Conservation (phyloP, 2,888 invertebrate species). For the Lasioglossum leucozonium region DNA sequence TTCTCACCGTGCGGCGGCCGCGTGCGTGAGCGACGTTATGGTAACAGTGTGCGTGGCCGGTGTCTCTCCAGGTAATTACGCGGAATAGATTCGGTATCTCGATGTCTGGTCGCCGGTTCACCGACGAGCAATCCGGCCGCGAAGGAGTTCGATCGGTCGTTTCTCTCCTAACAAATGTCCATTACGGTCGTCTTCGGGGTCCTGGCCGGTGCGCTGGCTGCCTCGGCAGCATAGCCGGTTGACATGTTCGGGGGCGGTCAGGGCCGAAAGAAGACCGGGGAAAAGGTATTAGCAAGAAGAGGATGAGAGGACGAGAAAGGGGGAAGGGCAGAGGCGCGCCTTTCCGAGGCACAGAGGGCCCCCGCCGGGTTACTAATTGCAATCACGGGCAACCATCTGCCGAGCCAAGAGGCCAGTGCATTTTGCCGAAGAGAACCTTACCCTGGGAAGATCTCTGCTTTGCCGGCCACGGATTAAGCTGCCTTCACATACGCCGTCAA, state of each 20-base stretch:
- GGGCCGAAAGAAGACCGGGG: slow-evolving; percentile 63
- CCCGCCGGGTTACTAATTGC: slow-evolving; percentile 80
- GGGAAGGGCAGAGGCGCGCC: slow-evolving; percentile 44
- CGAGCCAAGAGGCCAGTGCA: slow-evolving; percentile 65
- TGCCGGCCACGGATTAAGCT: slow-evolving; percentile 60
- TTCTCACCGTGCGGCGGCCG: slow-evolving; percentile 25
- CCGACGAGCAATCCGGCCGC: slow-evolving; percentile 53
- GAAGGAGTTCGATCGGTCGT: slow-evolving; percentile 62
- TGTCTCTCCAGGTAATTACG: slow-evolving; percentile 73
- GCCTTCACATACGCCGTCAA: slow-evolving; percentile 50
- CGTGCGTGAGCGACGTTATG: slow-evolving; percentile 59
- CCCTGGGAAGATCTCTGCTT: slow-evolving; percentile 61
- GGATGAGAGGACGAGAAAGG: slow-evolving; percentile 35
- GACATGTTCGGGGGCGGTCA: slow-evolving; percentile 78
- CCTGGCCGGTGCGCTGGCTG: slow-evolving; percentile 30
- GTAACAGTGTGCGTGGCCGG: slow-evolving; percentile 43
- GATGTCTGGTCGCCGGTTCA: slow-evolving; percentile 60
- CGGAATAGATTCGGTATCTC: slow-evolving; percentile 76
- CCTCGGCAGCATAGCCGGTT: slow-evolving; percentile 50
- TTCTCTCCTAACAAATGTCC: slow-evolving; percentile 72
- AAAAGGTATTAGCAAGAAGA: slow-evolving; percentile 60
- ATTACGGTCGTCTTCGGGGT: slow-evolving; percentile 64
- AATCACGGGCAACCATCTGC: slow-evolving; percentile 78
- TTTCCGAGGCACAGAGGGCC: slow-evolving; percentile 70
- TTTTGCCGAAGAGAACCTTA: slow-evolving; percentile 58